These are phyloP conservation scores for Gari tellinella DNA, from an alignment of 2,888 invertebrate genomes.

Conservation along the genomic window DNA sequence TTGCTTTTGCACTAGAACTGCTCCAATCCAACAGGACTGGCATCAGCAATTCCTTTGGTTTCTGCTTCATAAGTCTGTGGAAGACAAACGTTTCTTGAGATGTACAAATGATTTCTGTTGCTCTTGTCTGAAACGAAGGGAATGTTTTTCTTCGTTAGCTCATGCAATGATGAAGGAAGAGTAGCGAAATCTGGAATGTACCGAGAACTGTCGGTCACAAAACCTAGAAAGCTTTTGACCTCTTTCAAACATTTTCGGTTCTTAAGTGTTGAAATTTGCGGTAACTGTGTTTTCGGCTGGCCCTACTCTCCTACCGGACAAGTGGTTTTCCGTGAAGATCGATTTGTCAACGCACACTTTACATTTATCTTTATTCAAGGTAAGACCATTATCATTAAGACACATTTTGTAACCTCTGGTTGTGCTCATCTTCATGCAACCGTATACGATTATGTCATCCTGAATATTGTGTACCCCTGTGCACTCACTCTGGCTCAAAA, in stretches of 20 bases:
- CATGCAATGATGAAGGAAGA: too few species aligned
- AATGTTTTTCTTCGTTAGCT: slow-evolving; percentile 11
- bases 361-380: slow-evolving; percentile 56
- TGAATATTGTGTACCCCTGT: slow-evolving; percentile 48
- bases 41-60: slow-evolving; percentile 33
- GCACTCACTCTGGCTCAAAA: too few species aligned
- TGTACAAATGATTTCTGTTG: slow-evolving; percentile 21
- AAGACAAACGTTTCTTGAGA: slow-evolving; percentile 15
- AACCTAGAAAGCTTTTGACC: slow-evolving; percentile 36
- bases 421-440: slow-evolving; percentile 46
- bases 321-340: slow-evolving; percentile 31
- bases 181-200: too few species aligned
- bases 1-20: slow-evolving; percentile 46
- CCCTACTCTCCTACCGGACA: slow-evolving; percentile 23
- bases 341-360: slow-evolving; percentile 46
- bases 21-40: slow-evolving; percentile 45
- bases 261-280: slow-evolving; percentile 21
- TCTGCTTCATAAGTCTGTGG: not conserved
- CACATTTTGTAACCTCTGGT: slow-evolving; percentile 28
- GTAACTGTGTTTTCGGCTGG: slow-evolving; percentile 26
- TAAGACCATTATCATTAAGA: slow-evolving; percentile 50
- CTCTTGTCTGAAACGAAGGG: not conserved
- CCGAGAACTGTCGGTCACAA: slow-evolving; percentile 25
- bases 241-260: slow-evolving; percentile 34
- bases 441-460: slow-evolving; percentile 59